These are phyloP conservation scores for Mus spicilegus DNA, from an alignment of 2,113 vertebrate species.

Conservation along the genomic window DNA sequence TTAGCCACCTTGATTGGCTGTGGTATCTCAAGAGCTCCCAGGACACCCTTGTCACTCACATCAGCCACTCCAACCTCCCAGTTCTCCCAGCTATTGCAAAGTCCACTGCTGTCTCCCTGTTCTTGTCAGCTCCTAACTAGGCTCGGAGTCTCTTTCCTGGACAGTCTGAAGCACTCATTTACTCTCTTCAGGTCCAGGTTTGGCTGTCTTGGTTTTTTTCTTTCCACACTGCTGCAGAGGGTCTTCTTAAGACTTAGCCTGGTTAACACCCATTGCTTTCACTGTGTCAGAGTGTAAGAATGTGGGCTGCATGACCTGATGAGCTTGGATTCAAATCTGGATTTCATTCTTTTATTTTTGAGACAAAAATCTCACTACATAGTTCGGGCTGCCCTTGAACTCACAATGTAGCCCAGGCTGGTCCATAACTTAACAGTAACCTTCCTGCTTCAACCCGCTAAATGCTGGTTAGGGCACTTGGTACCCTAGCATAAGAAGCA, in stretches of 20 bases:
- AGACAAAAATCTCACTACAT: not conserved
- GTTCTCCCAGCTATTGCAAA: not conserved
- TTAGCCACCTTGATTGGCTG: not conserved
- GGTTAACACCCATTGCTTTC: not conserved
- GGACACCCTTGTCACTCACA: rapidly evolving
- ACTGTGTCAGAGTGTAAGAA: not conserved
- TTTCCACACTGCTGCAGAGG: not conserved
- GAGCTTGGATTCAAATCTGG: not conserved
- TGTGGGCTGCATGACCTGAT: not conserved
- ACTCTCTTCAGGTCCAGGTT: not conserved
- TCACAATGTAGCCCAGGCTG: not conserved
- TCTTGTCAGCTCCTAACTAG: not conserved
- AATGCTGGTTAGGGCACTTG: not conserved
- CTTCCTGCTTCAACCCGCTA: not conserved
- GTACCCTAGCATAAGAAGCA: not conserved
- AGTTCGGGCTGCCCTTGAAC: not conserved
- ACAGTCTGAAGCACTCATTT: not conserved
- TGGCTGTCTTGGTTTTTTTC: not conserved
- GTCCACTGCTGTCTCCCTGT: not conserved
- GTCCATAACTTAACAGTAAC: not conserved
- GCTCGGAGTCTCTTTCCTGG: not conserved
- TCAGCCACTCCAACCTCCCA: not conserved
- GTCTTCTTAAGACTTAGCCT: not conserved
- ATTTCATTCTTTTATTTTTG: not conserved
- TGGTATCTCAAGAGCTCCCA: not conserved